Base-by-base conservation (phyloP, 2,888 invertebrate species). In the Operophtera brumata region DNA sequence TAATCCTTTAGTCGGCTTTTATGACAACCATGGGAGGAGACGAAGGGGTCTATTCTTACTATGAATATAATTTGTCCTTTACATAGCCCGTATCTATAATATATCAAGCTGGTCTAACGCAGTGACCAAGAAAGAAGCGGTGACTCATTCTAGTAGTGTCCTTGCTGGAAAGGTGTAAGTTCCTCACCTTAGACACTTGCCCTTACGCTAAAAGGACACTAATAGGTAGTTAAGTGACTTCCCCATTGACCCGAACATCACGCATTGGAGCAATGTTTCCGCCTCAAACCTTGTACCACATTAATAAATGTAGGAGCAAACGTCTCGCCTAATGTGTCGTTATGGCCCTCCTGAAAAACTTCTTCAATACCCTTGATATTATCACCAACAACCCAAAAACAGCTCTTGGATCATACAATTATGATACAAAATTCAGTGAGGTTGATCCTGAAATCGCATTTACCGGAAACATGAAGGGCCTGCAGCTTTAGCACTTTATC, bases 231-330 rank as follows among this genome's bases (percentile, higher is more conserved):
- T 73, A 77, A 78, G 71, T 73, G 75, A 64, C 65, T 47, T 51
- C 55, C 46, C 34, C 52, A 41, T 72, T 78, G 80, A 79, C 81
- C 81, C 77, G 65, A 57, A 70, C 68, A 68, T 70, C 75, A 75
- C 69, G 64, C 72, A 71, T 65, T 64, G 72, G 68, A 68, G 65
- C 67, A 59, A 61, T 58, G 55, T 46, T 55, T 41, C 63, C 55
- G 54, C 54, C 78, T 76, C 71, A 77, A 82, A 75, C 79, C 82
- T 77, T 86, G 86, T 85, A 82, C 77, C 81, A 72, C 84, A 86
- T 86, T 86, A 84, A 84, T 86, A 86, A 85, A 87, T 84, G 86
- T 86, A 84, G 86, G 81, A 78, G 82, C 77, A 79, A 76, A 79
- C 78, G 75, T 82, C 82, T 80, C 80, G 75, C 76, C 82, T 87